Evolutionary conservation across 2,113 vertebrate genomes (phyloP), one percentile per base, ranked within the genome.

Genomic region (Azemiops feae): DNA sequence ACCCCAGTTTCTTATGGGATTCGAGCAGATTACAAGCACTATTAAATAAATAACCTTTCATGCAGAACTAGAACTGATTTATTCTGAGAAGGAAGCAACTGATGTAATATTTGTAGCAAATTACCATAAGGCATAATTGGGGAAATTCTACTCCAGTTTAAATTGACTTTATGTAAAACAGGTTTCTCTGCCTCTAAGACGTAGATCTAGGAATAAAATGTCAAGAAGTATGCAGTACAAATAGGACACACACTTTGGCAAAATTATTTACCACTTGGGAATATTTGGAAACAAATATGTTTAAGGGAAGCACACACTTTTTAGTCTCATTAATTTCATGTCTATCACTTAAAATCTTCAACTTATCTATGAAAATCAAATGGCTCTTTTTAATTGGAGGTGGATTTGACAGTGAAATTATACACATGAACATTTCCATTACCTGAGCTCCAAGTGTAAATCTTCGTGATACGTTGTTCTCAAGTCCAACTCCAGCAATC

Each of bases 301-400:
- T 92, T 27, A 89, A 23, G 4, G 4, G 85, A 4, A 1, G 0
- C 22, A 11, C 0, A 74, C 69, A 39, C 53, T 3, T 91, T 93
- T 93, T 92, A 92, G 88, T 0, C 69, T 89, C 89, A 85, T 94
- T 55, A 43, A 8, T 87, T 94, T 91, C 64, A 92, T 12, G 18
- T 3, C 30, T 30, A 85, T 1, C 23, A 50, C 45, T n/a, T 14
- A 1, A 87, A 6, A 14, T 64, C 60, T 89, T 64, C n/a, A 60
- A 52, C 50, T 39, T 9, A 43, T 30, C 9, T 50, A 90, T 43
- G 34, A 58, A 85, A 50, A 47, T 43, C 53, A 86, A 64, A 43
- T 85, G 45, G 74, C 53, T 58, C 74, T 45, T 88, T 89, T 86
- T 87, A 55, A 92, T 54, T 50, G 27, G 11, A 27, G 55, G 81